Percentiles rank a stretch among this genome's conserved stretches.
These are phyloP conservation scores for Phymastichus coffea DNA, from an alignment of 1,140 invertebrate species.

Conservation along the genomic window DNA sequence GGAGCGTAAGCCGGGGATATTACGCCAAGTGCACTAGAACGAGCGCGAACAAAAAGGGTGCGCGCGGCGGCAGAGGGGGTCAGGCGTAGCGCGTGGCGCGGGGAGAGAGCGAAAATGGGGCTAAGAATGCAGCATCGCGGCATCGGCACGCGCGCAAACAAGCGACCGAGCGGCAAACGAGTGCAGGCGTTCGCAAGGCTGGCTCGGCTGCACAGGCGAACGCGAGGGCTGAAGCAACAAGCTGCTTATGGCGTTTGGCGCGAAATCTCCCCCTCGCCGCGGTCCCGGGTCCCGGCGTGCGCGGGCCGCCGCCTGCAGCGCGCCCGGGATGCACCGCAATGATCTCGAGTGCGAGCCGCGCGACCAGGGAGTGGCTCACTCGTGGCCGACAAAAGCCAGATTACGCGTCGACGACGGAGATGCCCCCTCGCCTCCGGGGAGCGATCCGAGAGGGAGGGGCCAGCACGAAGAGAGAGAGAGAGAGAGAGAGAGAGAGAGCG, in stretches of 20 bases:
- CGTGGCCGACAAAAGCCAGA: not conserved
- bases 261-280: slow-evolving; percentile 21
- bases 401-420: not conserved
- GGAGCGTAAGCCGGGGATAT: too few relatives aligned
- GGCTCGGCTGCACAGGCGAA: too few relatives aligned
- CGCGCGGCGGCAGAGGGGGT: slow-evolving; percentile 8
- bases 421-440: slow-evolving; percentile 2
- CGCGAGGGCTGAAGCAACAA: slow-evolving; percentile 57
- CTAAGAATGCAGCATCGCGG: slow-evolving; percentile 24
- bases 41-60: slow-evolving; percentile 13
- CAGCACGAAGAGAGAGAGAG: too few relatives aligned
- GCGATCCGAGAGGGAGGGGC: slow-evolving; percentile 26
- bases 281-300: slow-evolving; percentile 20
- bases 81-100: slow-evolving; percentile 25
- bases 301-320: slow-evolving; percentile 26
- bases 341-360: slow-evolving; percentile 33
- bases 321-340: slow-evolving; percentile 30
- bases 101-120: slow-evolving; percentile 19
- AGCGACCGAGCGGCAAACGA: slow-evolving; percentile 23
- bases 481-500: too few relatives aligned
- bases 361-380: slow-evolving; percentile 30
- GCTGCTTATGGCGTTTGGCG: slow-evolving; percentile 55
- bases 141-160: slow-evolving; percentile 6
- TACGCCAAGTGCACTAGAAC: slow-evolving; percentile 13
- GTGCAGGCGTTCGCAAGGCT: slow-evolving; percentile 40